These are phyloP conservation scores for Macrophya alboannulata DNA, from an alignment of 2,888 invertebrate species.

Conservation along the genomic window DNA sequence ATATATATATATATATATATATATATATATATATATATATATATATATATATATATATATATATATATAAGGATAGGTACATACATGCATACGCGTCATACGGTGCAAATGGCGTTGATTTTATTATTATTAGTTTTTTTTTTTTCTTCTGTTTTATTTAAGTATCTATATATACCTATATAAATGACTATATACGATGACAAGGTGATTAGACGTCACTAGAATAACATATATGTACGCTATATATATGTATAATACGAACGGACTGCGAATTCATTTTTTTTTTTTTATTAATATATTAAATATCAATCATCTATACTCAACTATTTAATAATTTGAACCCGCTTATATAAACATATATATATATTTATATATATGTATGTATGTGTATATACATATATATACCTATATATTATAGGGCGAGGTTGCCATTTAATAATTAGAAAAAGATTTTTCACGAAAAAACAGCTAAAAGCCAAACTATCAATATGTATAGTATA, in stretches of 20 bases:
- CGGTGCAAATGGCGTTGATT: constrained; percentile 29
- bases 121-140: neutral
- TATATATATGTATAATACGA: constrained; percentile 19
- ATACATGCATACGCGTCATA: constrained; percentile 15
- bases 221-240: constrained; percentile 21
- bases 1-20: neutral
- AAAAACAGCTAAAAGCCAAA: constrained; percentile 33
- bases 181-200: constrained; percentile 5
- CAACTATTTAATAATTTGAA: constrained; percentile 3
- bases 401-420: no score
- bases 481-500: constrained; percentile 14
- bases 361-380: no score
- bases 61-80: constrained; percentile 14
- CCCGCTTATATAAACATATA: neutral
- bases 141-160: neutral
- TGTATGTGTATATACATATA: neutral
- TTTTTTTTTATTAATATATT: neutral
- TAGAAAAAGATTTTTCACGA: constrained; percentile 22
- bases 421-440: constrained; percentile 5
- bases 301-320: constrained; percentile 31
- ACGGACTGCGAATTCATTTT: constrained; percentile 16
- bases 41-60: neutral
- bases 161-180: constrained; percentile 28
- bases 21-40: neutral
- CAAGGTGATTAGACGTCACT: constrained; percentile 34